Evolutionary conservation across 2,888 invertebrate genomes (phyloP), one percentile per base, ranked within the genome.

Genomic region (Lycia hirtaria): DNA sequence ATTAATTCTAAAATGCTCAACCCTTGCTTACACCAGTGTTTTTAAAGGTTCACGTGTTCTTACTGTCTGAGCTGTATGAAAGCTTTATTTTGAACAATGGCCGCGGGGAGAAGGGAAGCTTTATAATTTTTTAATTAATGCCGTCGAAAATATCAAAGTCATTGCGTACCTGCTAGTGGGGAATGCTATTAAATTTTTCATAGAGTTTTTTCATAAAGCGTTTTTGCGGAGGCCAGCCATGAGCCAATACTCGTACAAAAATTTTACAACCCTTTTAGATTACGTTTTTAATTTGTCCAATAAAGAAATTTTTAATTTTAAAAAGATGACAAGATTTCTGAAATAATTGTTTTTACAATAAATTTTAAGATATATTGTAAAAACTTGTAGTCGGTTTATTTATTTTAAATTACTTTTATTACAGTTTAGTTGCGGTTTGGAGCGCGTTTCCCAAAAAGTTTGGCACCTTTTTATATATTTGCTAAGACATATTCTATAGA

Each of bases 101-200:
- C 67, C 61, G 72, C 65, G 69, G 75, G 70, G 62, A 74, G 74
- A 68, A 75, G 75, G 81, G 87, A 87, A 89, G 91, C 91, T 89
- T 88, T 89, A 91, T 90, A 91, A 87, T 90, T 92, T 92, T 92
- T 92, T 92, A 92, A 92, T 92, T 92, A 92, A 92, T 89, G 72
- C 83, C 78, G 81, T 79, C 81, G 85, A 87, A 92, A 92, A 92
- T 90, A 92, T 92, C 91, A 91, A 92, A 92, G 92, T 92, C 92
- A 92, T 85, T 80, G 69, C 74, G 74, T 72, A 73, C 78, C 76
- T 58, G 55, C 81, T 88, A 87, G 87, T 85, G 78, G 81, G 75
- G 80, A 85, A 81, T 83, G 84, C 77, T 83, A 82, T 87, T 86
- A 81, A 82, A 80, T 76, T 83, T 49, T 82, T 81, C 73, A 79